Conservation (phyloP, 1,140 invertebrate genomes). For the Lepidostoma basale region DNA sequence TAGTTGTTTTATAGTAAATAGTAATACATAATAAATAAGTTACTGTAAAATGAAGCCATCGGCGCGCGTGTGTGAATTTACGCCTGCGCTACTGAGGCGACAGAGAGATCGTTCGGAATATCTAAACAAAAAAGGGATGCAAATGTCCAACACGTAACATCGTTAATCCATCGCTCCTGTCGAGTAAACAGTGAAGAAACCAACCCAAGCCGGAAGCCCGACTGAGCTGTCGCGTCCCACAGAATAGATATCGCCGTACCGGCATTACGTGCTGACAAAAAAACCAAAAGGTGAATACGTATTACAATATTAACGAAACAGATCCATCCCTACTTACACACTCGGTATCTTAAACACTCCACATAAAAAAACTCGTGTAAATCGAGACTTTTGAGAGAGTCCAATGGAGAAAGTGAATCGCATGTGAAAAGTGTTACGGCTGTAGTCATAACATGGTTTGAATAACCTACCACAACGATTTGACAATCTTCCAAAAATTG, state of each 20-base stretch:
- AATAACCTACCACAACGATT: too few relatives aligned
- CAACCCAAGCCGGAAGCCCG: constrained; percentile 16
- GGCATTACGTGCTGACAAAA: background rate
- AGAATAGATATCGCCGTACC: background rate
- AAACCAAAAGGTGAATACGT: background rate
- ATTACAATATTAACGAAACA: too few relatives aligned
- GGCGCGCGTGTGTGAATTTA: background rate
- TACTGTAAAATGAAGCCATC: background rate
- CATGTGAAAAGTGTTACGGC: too few relatives aligned
- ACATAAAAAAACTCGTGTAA: too few relatives aligned
- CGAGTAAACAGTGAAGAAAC: background rate
- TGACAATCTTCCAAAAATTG: too few relatives aligned
- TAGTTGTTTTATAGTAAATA: too few relatives aligned
- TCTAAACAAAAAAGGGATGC: background rate
- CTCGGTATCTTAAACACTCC: too few relatives aligned
- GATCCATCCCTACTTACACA: too few relatives aligned
- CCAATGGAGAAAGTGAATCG: too few relatives aligned
- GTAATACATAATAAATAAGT: background rate
- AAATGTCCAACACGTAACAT: background rate
- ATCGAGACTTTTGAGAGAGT: too few relatives aligned
- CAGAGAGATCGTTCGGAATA: background rate
- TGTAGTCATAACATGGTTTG: too few relatives aligned
- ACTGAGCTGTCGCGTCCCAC: constrained; percentile 5
- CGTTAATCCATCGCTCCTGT: background rate
- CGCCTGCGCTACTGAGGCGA: background rate